Conservation (phyloP, 2,888 invertebrate species). For the Scaptomyza polygonia region DNA sequence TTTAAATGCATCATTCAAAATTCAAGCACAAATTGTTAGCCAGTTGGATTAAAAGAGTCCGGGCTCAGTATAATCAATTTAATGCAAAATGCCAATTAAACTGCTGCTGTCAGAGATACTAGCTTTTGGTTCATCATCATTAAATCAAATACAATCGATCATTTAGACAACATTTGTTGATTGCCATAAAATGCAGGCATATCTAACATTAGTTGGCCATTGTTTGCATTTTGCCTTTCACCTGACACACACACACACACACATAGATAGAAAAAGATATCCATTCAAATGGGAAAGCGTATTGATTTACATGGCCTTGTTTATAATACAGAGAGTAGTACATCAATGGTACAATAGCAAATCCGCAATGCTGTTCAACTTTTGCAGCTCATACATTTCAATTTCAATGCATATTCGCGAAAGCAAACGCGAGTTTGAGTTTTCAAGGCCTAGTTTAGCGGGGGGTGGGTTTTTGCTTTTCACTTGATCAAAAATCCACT, state of each 20-base stretch:
- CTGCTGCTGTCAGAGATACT: background rate
- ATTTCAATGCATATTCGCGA: constrained; percentile 43
- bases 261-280: background rate
- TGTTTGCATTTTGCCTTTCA: constrained; percentile 26
- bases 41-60: background rate
- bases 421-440: constrained; percentile 8
- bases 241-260: constrained; percentile 1
- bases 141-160: constrained; percentile 39
- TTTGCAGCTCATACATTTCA: constrained; percentile 64
- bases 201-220: constrained; percentile 37
- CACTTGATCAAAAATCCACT: constrained; percentile 46
- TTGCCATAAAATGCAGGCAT: constrained; percentile 4
- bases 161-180: constrained; percentile 27
- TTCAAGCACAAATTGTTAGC: background rate
- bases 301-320: constrained; percentile 66
- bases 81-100: constrained; percentile 16
- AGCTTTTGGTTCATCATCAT: constrained; percentile 24
- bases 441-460: constrained; percentile 21
- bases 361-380: constrained; percentile 55
- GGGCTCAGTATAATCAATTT: background rate
- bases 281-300: constrained; percentile 29
- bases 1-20: background rate
- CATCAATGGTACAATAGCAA: constrained; percentile 42
- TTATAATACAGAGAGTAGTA: constrained; percentile 41
- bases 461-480: constrained; percentile 37